Evolutionary conservation across 2,797 vertebrate species (phyloP).

Genomic region (Euphonia xanthogaster): DNA sequence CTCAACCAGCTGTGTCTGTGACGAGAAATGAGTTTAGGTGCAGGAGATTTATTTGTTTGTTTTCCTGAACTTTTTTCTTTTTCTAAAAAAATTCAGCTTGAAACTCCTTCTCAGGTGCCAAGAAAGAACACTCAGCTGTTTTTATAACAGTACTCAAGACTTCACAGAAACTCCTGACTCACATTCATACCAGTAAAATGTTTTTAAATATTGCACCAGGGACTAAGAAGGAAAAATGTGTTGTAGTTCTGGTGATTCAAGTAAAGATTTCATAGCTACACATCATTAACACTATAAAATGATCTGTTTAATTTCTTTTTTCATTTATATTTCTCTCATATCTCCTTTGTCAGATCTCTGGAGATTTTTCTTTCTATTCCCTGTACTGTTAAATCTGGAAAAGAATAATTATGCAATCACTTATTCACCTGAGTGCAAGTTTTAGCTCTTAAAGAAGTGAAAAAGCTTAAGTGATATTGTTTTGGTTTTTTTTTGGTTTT

Average conservation of each 20-base stretch:
- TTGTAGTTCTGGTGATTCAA: slow-evolving; percentile 25
- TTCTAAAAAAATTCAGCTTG: neutral
- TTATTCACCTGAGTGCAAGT: neutral
- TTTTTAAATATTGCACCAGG: slow-evolving; percentile 29
- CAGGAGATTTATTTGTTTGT: neutral
- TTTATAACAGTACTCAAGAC: neutral
- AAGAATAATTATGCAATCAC: neutral
- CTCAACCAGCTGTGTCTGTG: neutral
- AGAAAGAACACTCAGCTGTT: neutral
- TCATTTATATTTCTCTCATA: neutral
- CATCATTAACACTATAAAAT: slow-evolving; percentile 44
- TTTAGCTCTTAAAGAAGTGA: neutral
- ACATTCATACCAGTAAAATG: neutral
- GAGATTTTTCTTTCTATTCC: neutral
- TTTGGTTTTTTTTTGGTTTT: accelerated
- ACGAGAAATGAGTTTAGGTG: neutral
- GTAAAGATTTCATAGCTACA: slow-evolving; percentile 28
- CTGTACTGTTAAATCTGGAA: neutral
- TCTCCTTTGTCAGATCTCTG: neutral
- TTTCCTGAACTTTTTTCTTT: neutral
- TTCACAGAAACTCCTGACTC: slow-evolving; percentile 39
- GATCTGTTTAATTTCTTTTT: slow-evolving; percentile 49
- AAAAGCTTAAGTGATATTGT: neutral
- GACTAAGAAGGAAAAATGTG: slow-evolving; percentile 26
- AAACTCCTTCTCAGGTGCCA: neutral